phyloP scores from a whole-genome alignment of 2,113 vertebrate genomes.

The Pavo muticus region DNA sequence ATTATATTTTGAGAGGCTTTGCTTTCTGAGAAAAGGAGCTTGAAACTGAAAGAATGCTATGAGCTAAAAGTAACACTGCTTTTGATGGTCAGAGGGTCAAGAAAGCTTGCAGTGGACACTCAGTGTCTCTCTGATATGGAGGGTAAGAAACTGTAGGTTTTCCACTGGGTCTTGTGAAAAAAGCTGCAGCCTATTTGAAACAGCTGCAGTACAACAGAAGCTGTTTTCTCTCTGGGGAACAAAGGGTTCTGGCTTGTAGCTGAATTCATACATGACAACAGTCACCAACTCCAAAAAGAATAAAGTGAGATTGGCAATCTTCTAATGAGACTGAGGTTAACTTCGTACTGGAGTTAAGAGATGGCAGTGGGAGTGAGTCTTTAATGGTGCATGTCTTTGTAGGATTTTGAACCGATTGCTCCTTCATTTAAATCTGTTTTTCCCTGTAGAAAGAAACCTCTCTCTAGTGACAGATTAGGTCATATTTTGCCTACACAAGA shows the following conservation, averaged over 20 bases:
- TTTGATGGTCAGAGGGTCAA: neutral
- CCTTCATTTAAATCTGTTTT: neutral
- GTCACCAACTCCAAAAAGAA: neutral
- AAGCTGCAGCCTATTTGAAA: neutral
- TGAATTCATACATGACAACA: neutral
- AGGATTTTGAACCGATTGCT: neutral
- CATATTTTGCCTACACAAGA: neutral
- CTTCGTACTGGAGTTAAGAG: neutral
- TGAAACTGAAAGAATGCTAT: neutral
- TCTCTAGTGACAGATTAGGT: neutral
- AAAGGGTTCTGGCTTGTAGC: neutral
- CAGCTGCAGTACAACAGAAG: neutral
- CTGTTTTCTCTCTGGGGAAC: neutral
- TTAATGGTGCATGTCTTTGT: neutral
- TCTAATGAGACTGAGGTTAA: neutral
- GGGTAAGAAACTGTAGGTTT: neutral
- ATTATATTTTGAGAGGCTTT: neutral
- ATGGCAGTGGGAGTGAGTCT: neutral
- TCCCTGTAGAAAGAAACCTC: neutral
- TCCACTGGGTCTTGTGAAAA: neutral
- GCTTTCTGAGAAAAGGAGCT: neutral
- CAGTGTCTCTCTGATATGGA: rapidly evolving
- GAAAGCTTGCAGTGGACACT: neutral
- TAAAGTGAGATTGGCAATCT: neutral
- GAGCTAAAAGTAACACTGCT: neutral